Percentiles rank a stretch among this genome's conserved stretches.
These are phyloP conservation scores for Andrena bicolor DNA, from an alignment of 2,888 invertebrate species.

Conservation along the genomic window DNA sequence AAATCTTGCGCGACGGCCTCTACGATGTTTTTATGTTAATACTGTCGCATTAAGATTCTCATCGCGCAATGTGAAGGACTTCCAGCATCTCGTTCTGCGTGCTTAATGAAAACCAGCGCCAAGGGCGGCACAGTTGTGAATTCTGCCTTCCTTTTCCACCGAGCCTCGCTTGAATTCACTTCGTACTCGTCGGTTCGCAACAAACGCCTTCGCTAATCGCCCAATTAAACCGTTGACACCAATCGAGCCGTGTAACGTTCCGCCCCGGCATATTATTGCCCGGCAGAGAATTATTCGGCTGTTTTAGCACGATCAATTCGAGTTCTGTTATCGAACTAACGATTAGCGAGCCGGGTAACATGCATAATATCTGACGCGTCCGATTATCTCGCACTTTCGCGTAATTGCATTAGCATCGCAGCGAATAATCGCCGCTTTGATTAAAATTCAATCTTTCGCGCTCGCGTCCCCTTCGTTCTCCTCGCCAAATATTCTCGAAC, in stretches of 20 bases:
- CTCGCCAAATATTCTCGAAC: too few relatives aligned
- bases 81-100: slow-evolving; percentile 35
- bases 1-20: slow-evolving; percentile 48
- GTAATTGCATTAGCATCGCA: slow-evolving; percentile 28
- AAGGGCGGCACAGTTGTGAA: slow-evolving; percentile 5
- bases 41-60: slow-evolving; percentile 47
- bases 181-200: not conserved
- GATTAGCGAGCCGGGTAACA: slow-evolving; percentile 22
- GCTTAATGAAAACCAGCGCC: slow-evolving; percentile 41
- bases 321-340: slow-evolving; percentile 3
- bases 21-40: slow-evolving; percentile 60
- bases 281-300: not conserved
- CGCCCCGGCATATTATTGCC: not conserved
- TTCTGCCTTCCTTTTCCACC: not conserved
- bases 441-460: too few relatives aligned
- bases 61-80: slow-evolving; percentile 50
- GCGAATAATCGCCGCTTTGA: not conserved
- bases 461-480: too few relatives aligned
- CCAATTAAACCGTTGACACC: not conserved
- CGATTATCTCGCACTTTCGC: slow-evolving; percentile 38
- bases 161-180: not conserved
- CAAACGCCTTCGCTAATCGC: not conserved
- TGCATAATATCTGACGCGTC: slow-evolving; percentile 21
- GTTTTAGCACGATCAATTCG: slow-evolving; percentile 2
- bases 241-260: not conserved